Conservation (phyloP, 2,888 invertebrate genomes). For the Pyrochroa serraticornis region DNA sequence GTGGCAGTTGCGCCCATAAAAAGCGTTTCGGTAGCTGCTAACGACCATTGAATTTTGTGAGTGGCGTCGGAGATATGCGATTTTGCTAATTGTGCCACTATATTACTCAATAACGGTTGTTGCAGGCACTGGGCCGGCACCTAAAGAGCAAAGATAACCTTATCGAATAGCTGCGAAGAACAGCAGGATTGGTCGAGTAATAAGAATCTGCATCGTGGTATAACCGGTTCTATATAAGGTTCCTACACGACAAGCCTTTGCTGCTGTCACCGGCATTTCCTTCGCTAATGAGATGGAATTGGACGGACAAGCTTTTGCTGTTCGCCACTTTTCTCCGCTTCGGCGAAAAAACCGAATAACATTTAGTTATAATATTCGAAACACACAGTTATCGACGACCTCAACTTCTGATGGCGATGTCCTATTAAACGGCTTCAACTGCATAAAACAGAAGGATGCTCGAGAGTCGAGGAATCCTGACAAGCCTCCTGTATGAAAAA, state of each 20-base stretch:
- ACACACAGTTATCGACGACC: conserved; percentile 31
- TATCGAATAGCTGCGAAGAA: conserved; percentile 55
- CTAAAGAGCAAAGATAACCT: conserved; percentile 54
- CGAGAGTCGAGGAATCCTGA: conserved; percentile 51
- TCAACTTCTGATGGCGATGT: conserved; percentile 50
- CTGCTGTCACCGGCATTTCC: conserved; percentile 59
- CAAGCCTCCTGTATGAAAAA: conserved; percentile 55
- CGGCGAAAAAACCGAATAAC: conserved; percentile 43
- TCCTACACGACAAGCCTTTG: conserved; percentile 53
- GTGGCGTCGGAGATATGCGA: conserved; percentile 25
- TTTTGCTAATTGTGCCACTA: conserved; percentile 50
- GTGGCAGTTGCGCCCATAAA: neutral
- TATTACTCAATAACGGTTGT: conserved; percentile 52
- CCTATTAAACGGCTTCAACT: conserved; percentile 46
- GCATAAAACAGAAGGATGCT: conserved; percentile 49
- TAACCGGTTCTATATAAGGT: conserved; percentile 59
- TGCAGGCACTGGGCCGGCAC: conserved; percentile 50
- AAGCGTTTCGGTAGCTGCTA: conserved; percentile 22
- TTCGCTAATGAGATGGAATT: conserved; percentile 60
- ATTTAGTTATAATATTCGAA: conserved; percentile 51
- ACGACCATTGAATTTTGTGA: conserved; percentile 15
- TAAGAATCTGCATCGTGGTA: conserved; percentile 46
- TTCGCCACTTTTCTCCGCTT: conserved; percentile 43
- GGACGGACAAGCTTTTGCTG: conserved; percentile 56
- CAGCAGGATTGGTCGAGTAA: conserved; percentile 51